Base-by-base conservation (phyloP, 2,113 vertebrate species). In the Solenodon paradoxus region DNA sequence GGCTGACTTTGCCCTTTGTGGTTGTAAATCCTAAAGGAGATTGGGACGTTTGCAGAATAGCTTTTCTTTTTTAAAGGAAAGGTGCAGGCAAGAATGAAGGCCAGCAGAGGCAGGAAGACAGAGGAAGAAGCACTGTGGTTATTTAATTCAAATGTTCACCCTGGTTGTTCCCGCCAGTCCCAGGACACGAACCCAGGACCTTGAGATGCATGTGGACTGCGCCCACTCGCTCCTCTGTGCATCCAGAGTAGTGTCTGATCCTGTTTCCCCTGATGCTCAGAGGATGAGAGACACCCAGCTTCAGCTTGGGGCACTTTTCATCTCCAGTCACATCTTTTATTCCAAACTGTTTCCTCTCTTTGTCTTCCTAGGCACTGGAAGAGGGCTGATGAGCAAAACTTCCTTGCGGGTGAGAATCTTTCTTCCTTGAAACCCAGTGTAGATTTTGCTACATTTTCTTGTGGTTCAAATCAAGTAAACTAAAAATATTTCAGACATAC, bases 321-420 rank as follows among this genome's bases (percentile, higher is more conserved):
- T 38, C 28, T 87, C 89, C 28, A 38, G 12, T 75, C 3, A 8
- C 4, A 15, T 24, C 38, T 82, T 84, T 57, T 17, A 12, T 51
- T 12, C 22, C 20, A 35, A 69, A 49, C 42, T 17, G 51, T 92
- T 42, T 64, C 57, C 7, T 87, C 6, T 71, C 24, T 96, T 45
- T 83, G 28, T 8, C 0, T 35, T 96, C 90, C 20, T 96, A 99
- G 99, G 96, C 95, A 99, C 99, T 4, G 99, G 99, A 92, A 98
- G 99, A 98, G 99, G 99, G n/a, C 94, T 99, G 87, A 99, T 99
- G 98, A 93, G 98, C 92, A 98, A 97, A 32, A 98, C 93, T 82
- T 40, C 95, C 1, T 91, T 99, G 38, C 97, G 98, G 98, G 99
- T 99, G 90, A 90, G 98, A 95, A 28, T 2, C 61, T 35, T 28